Conservation (phyloP, 2,797 vertebrate species). For the Protosalanx chinensis region DNA sequence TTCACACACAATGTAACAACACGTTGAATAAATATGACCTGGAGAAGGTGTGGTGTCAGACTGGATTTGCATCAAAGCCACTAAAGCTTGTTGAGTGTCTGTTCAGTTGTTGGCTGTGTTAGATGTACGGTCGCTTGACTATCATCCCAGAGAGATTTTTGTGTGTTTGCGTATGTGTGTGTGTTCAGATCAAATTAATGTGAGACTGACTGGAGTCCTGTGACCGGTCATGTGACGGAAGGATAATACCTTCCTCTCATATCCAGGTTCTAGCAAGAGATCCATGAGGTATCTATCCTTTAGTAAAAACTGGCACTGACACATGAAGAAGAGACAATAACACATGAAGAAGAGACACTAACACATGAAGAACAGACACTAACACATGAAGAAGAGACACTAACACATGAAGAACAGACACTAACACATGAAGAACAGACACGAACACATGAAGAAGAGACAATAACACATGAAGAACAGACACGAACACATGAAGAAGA, state of each 20-base stretch:
- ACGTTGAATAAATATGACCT: no score
- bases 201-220: not conserved
- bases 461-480: not conserved
- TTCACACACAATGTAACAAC: not conserved
- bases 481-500: not conserved
- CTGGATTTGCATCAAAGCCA: not conserved
- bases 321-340: no score
- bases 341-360: not conserved
- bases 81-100: not conserved
- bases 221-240: not conserved
- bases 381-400: constrained; percentile 2
- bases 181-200: no score
- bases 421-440: not conserved
- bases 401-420: constrained; percentile 1
- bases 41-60: not conserved
- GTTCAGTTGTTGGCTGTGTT: not conserved
- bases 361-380: constrained; percentile 1
- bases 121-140: not conserved
- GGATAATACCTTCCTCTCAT: not conserved
- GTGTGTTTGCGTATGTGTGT: not conserved
- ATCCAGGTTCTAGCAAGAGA: not conserved
- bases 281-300: not conserved
- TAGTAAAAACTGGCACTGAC: not conserved
- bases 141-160: not conserved
- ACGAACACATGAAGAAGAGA: not conserved